Conservation (phyloP, 2,888 invertebrate species). For the Chrysolina americana region DNA sequence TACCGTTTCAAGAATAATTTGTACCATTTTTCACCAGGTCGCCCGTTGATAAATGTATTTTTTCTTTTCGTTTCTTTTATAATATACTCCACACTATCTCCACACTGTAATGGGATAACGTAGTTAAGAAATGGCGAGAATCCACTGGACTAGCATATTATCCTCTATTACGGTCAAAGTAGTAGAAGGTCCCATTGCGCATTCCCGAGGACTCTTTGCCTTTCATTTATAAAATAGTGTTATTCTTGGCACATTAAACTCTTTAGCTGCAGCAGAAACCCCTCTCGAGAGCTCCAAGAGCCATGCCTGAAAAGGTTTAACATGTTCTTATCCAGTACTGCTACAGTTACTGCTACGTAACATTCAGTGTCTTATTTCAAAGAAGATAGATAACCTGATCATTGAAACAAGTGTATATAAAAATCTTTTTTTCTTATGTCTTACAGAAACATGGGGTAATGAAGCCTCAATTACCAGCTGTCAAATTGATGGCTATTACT, state of each 20-base stretch:
- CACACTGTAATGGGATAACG: not conserved
- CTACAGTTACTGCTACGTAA: no score
- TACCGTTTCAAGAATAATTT: not conserved
- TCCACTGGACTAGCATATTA: not conserved
- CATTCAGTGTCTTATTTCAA: not conserved
- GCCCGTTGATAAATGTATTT: not conserved
- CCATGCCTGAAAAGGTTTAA: not conserved
- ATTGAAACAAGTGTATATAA: not conserved
- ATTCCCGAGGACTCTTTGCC: not conserved
- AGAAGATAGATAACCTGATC: slow-evolving; percentile 16
- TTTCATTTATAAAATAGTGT: not conserved
- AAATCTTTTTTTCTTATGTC: not conserved
- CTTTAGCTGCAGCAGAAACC: not conserved
- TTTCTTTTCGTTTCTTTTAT: not conserved
- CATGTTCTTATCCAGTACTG: not conserved
- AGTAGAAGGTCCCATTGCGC: not conserved
- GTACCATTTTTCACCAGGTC: not conserved
- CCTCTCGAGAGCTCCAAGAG: not conserved
- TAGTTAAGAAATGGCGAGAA: not conserved
- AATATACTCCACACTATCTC: not conserved
- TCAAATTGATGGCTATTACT: no score
- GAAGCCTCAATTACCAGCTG: no score
- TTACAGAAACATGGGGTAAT: no score
- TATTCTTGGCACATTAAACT: not conserved
- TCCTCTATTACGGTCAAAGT: not conserved